Conservation (phyloP, 2,113 vertebrate genomes). For the Puma concolor region DNA sequence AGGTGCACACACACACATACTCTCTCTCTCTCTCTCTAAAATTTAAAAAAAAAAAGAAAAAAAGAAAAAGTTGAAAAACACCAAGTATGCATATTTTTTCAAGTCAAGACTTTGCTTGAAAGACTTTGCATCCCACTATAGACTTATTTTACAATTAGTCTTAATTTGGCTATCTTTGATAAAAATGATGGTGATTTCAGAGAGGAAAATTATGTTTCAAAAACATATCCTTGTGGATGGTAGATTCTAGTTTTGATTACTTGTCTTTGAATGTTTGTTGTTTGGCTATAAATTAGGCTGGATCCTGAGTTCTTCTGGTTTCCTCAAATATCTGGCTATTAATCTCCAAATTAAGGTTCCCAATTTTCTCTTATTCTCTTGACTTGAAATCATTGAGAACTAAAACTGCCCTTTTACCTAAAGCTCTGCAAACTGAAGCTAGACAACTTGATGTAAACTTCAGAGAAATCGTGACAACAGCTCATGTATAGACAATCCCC, state of each 20-base stretch:
- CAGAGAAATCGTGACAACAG: background rate
- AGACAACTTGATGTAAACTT: background rate
- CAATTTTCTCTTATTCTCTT: background rate
- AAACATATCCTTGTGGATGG: background rate
- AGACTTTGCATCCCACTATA: background rate
- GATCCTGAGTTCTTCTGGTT: background rate
- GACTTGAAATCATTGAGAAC: background rate
- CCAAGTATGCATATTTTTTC: constrained; percentile 36
- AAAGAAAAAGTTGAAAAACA: constrained; percentile 44
- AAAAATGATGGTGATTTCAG: background rate
- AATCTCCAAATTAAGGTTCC: background rate
- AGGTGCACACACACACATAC: too few species aligned
- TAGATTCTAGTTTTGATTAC: background rate
- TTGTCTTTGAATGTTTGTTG: background rate
- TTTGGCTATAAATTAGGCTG: background rate
- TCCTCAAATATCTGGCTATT: background rate
- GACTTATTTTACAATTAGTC: background rate
- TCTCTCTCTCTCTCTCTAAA: too few species aligned
- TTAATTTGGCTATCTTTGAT: background rate
- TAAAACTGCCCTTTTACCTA: background rate
- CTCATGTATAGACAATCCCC: background rate
- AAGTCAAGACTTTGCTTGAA: constrained; percentile 53
- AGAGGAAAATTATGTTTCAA: background rate
- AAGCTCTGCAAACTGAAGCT: background rate
- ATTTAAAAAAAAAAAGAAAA: constrained; percentile 19